These are phyloP conservation scores for Zoroaster sp. DNA, from an alignment of 53 echinoderm and acorn worm species.

Conservation along the genomic window DNA sequence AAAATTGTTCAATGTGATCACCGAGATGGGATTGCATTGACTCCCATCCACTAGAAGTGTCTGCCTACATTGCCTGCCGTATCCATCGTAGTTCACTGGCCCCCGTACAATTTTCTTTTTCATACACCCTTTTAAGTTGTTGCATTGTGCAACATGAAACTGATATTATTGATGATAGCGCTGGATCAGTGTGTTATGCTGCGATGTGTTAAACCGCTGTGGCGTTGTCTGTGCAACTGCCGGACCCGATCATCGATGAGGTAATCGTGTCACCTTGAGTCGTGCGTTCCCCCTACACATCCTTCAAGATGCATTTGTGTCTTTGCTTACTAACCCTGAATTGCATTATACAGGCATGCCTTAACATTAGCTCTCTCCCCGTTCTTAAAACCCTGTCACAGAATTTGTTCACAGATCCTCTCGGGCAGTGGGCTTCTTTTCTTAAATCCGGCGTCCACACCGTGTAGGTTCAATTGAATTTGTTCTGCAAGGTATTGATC, in stretches of 20 bases:
- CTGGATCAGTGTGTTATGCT: not conserved
- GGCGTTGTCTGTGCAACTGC: not conserved
- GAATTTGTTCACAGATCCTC: conserved; percentile 1
- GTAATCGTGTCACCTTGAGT: conserved; percentile 42
- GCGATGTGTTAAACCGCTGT: not conserved
- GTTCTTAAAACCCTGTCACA: not conserved
- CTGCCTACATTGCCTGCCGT: not conserved
- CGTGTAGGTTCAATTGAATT: conserved; percentile 36
- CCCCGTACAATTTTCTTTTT: not conserved
- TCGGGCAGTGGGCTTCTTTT: conserved; percentile 12
- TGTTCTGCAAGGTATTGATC: conserved; percentile 35
- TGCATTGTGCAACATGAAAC: conserved; percentile 7
- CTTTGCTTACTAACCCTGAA: conserved; percentile 28
- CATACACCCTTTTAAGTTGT: not conserved
- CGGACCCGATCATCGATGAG: not conserved
- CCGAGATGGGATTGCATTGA: conserved; percentile 3
- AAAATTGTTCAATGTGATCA: conserved; percentile 1
- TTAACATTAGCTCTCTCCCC: not conserved
- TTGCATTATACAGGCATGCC: conserved; percentile 45
- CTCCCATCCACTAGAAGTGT: not conserved
- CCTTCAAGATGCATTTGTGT: conserved; percentile 41
- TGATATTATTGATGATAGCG: conserved; percentile 29
- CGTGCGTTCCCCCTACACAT: conserved; percentile 32
- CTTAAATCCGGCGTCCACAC: not conserved
- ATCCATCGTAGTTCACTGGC: not conserved